phyloP scores from a whole-genome alignment of 2,797 vertebrate species.

The Lagodon rhomboides region DNA sequence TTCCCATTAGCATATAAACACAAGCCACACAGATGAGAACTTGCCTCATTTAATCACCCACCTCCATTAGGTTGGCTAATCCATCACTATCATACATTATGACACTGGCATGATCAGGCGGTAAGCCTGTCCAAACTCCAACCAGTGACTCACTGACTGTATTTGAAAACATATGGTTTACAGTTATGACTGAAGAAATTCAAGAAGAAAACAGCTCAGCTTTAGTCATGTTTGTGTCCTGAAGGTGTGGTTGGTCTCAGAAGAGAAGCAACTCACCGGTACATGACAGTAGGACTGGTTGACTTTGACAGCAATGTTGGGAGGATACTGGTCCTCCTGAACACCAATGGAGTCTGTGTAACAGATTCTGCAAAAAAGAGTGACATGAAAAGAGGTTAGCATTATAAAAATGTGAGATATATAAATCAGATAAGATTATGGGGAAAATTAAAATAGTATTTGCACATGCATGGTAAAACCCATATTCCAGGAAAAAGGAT shows the following conservation, averaged over 20 bases:
- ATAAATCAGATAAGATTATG: not conserved
- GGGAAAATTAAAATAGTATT: not conserved
- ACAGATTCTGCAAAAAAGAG: slow-evolving; percentile 90
- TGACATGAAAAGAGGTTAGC: slow-evolving; percentile 6
- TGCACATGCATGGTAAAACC: not conserved
- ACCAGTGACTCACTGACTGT: not conserved
- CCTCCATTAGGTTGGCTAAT: not conserved
- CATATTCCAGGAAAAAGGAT: not conserved
- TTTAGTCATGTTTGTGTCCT: slow-evolving; percentile 12
- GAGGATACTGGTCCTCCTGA: slow-evolving; percentile 99
- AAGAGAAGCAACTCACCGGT: slow-evolving; percentile 88
- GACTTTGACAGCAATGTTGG: slow-evolving; percentile 98
- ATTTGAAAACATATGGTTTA: slow-evolving; percentile 21
- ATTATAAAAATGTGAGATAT: not conserved
- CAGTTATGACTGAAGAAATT: not conserved
- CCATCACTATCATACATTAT: not conserved
- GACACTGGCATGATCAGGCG: not conserved
- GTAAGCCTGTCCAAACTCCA: not conserved
- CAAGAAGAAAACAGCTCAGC: not conserved
- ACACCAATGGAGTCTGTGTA: slow-evolving; percentile 96
- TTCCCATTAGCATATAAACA: not conserved
- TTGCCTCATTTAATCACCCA: slow-evolving; percentile 1
- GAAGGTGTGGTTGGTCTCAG: not conserved
- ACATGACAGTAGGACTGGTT: slow-evolving; percentile 99
- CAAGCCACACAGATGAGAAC: not conserved